Conservation (phyloP, 2,888 invertebrate genomes). For the Orchesellides sinensis region DNA sequence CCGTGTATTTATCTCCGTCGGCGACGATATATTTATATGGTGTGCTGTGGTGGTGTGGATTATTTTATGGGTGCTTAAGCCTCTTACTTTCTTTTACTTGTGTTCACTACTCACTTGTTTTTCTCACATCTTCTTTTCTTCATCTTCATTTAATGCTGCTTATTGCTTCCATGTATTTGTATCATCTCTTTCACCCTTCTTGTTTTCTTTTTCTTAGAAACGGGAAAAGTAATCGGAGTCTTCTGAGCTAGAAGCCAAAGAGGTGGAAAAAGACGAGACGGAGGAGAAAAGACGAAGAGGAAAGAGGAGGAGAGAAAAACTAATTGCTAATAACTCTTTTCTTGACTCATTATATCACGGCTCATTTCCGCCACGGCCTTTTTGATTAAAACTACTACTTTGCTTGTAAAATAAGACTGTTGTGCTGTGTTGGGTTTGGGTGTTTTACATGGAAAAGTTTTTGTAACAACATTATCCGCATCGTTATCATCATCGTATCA, state of each 20-base stretch:
- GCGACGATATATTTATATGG: background rate
- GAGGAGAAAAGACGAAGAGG: constrained; percentile 21
- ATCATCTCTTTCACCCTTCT: too few species aligned
- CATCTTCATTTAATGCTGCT: background rate
- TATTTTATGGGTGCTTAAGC: constrained; percentile 62
- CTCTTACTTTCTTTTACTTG: constrained; percentile 60
- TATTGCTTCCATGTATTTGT: too few species aligned
- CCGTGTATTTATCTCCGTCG: background rate
- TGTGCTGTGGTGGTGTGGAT: constrained; percentile 39
- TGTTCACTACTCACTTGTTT: constrained; percentile 20
- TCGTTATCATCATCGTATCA: constrained; percentile 36
- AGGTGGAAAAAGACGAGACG: constrained; percentile 36
- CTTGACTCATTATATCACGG: constrained; percentile 64
- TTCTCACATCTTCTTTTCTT: constrained; percentile 14
- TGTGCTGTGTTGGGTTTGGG: background rate
- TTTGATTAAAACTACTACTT: constrained; percentile 58
- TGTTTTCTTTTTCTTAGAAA: background rate
- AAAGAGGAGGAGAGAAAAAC: constrained; percentile 50
- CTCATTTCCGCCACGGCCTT: constrained; percentile 63
- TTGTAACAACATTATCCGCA: constrained; percentile 50
- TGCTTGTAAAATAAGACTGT: background rate
- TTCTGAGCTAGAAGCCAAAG: too few species aligned
- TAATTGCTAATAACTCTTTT: constrained; percentile 64
- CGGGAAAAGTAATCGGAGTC: too few species aligned
- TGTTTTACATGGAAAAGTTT: constrained; percentile 7